phyloP scores from a whole-genome alignment of 2,797 vertebrate genomes.

The Loris lydekkerianus region DNA sequence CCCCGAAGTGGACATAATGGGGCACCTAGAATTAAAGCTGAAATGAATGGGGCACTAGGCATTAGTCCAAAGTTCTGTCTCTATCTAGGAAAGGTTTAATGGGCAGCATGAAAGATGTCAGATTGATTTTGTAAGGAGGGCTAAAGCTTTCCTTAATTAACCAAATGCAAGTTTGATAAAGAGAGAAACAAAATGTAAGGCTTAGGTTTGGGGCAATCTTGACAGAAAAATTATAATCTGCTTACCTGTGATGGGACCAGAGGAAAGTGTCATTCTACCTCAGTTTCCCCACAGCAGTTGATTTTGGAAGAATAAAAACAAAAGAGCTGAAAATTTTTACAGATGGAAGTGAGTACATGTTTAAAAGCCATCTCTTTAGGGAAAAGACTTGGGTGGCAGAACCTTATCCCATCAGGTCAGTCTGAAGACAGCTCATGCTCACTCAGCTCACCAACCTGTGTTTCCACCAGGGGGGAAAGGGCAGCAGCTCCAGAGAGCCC shows the following conservation, averaged over 20 bases:
- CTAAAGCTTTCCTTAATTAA: slow-evolving; percentile 56
- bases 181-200: slow-evolving; percentile 8
- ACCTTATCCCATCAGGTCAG: not conserved
- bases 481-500: not conserved
- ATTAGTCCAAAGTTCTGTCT: slow-evolving; percentile 33
- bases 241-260: not conserved
- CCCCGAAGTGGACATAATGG: not conserved
- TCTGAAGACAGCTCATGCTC: not conserved
- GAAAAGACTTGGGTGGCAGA: not conserved
- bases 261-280: slow-evolving; percentile 37
- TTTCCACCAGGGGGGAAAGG: not conserved
- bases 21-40: not conserved
- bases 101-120: not conserved
- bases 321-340: not conserved
- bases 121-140: not conserved
- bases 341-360: not conserved
- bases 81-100: slow-evolving; percentile 47
- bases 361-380: not conserved
- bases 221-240: slow-evolving; percentile 58
- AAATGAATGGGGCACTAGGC: not conserved
- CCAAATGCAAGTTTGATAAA: slow-evolving; percentile 41
- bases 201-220: slow-evolving; percentile 8
- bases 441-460: not conserved
- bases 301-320: slow-evolving; percentile 3
- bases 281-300: not conserved